phyloP scores from a whole-genome alignment of 2,888 invertebrate species.

The Ptilodon capucinus region DNA sequence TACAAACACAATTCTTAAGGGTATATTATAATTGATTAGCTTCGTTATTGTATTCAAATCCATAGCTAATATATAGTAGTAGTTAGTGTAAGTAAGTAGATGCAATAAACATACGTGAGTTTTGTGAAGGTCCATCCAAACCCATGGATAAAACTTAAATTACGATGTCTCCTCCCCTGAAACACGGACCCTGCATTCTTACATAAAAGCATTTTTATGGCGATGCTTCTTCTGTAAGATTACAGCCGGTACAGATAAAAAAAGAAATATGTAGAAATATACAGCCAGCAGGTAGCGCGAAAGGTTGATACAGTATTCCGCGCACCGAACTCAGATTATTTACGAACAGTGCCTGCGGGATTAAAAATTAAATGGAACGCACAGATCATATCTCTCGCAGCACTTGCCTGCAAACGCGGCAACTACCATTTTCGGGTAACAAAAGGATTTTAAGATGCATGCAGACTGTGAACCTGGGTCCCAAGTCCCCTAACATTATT shows the following conservation, averaged over 20 bases:
- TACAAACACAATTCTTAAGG: too few species aligned
- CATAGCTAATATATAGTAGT: too few species aligned
- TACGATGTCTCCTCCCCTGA: conserved; percentile 42
- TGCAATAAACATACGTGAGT: conserved; percentile 26
- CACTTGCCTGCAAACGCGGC: conserved; percentile 1
- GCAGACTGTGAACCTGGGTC: too few species aligned
- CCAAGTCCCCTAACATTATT: too few species aligned
- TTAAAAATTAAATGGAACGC: conserved; percentile 25
- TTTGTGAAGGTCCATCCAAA: conserved; percentile 31
- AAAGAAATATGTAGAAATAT: conserved; percentile 10
- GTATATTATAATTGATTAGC: too few species aligned
- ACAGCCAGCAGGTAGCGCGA: conserved; percentile 17
- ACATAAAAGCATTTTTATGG: conserved; percentile 49
- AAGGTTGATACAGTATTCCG: conserved; percentile 13
- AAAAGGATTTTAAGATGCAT: too few species aligned
- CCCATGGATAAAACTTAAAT: conserved; percentile 43
- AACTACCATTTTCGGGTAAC: background rate
- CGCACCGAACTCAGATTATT: conserved; percentile 1
- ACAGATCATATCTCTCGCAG: conserved; percentile 9
- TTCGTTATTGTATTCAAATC: too few species aligned
- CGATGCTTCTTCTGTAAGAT: conserved; percentile 30
- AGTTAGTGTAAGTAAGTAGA: too few species aligned
- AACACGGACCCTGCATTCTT: conserved; percentile 40
- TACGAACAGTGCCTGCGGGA: conserved; percentile 15
- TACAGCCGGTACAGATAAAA: conserved; percentile 18